A percentile compares a stretch with the other conserved stretches of the same genome.
Conservation (phyloP, 2,113 vertebrate genomes). For the Megaceryle torquata region DNA sequence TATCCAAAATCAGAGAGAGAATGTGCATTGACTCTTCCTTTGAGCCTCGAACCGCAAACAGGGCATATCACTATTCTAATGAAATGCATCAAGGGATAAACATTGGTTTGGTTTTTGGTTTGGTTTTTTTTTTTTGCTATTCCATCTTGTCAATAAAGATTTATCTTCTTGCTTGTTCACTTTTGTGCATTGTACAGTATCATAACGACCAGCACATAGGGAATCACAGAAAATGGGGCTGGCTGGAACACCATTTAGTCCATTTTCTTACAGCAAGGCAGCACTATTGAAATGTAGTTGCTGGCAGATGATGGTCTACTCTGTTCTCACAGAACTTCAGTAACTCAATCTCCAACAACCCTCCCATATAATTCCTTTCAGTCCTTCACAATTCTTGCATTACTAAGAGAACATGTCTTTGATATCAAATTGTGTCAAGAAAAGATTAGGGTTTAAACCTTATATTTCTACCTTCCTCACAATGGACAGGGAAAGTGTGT, state of each 20-base stretch:
- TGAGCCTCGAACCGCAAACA: background rate
- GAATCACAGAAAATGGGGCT: background rate
- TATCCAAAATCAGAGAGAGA: background rate
- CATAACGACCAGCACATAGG: background rate
- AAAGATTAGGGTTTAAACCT: background rate
- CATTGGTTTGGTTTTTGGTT: background rate
- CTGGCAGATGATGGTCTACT: background rate
- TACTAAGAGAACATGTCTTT: background rate
- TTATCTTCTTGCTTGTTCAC: background rate
- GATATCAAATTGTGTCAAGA: background rate
- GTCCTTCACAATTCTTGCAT: background rate
- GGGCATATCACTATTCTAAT: background rate
- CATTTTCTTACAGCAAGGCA: background rate
- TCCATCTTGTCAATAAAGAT: background rate
- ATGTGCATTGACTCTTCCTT: background rate
- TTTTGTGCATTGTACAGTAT: background rate
- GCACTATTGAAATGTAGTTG: background rate
- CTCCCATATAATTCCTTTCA: background rate
- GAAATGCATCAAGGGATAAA: background rate
- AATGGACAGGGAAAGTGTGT: background rate
- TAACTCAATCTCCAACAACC: background rate
- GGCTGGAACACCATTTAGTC: background rate
- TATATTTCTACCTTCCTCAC: background rate
- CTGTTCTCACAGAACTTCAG: background rate
- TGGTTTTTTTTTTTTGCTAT: background rate